A percentile compares a stretch with the other conserved stretches of the same genome.
These are phyloP conservation scores for Chymomyza costata DNA, from an alignment of 1,140 invertebrate genomes.

Conservation along the genomic window DNA sequence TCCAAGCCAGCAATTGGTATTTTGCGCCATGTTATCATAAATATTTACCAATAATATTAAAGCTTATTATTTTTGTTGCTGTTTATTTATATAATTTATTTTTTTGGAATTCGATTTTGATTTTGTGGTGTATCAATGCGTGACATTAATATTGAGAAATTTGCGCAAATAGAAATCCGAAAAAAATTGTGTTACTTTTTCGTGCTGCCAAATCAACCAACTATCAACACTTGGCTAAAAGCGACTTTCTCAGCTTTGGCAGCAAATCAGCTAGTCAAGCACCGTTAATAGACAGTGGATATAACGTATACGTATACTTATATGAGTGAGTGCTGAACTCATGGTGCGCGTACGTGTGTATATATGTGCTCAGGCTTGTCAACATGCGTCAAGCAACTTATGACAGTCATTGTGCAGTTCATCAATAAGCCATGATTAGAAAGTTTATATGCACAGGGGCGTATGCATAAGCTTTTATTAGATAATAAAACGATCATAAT, in stretches of 20 bases:
- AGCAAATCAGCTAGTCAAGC: slow-evolving; percentile 30
- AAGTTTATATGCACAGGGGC: slow-evolving; percentile 35
- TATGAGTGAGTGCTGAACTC: too few relatives aligned
- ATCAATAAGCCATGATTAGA: slow-evolving; percentile 52
- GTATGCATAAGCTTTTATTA: slow-evolving; percentile 25
- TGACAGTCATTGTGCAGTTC: slow-evolving; percentile 34
- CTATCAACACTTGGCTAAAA: slow-evolving; percentile 16
- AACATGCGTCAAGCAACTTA: not conserved
- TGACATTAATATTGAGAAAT: slow-evolving; percentile 54
- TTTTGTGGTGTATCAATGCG: slow-evolving; percentile 27
- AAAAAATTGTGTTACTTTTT: too few relatives aligned
- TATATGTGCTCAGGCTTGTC: not conserved
- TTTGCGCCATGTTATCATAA: too few relatives aligned
- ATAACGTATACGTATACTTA: slow-evolving; percentile 54
- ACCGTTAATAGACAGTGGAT: slow-evolving; percentile 56
- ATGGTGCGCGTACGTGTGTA: slow-evolving; percentile 10
- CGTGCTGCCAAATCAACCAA: slow-evolving; percentile 34
- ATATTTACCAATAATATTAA: too few relatives aligned
- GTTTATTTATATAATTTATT: too few relatives aligned
- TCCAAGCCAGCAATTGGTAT: too few relatives aligned
- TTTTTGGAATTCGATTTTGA: too few relatives aligned
- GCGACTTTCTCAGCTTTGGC: slow-evolving; percentile 26
- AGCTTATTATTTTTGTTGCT: too few relatives aligned
- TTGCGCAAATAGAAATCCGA: slow-evolving; percentile 57
- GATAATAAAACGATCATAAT: slow-evolving; percentile 39